Conservation (phyloP, 2,888 invertebrate species). For the Liodrosophila aerea region DNA sequence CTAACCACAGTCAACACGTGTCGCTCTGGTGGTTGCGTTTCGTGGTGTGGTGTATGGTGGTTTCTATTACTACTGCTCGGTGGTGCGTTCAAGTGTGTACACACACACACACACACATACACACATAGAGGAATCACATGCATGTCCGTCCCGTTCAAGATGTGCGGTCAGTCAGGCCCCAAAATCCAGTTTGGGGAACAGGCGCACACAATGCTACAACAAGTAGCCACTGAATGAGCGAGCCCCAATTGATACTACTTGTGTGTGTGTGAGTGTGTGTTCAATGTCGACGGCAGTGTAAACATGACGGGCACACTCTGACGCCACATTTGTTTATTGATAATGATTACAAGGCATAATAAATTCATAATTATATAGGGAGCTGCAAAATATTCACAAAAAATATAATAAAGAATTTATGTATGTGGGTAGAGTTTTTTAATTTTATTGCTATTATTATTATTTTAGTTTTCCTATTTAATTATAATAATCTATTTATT, state of each 20-base stretch:
- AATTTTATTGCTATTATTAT: no score
- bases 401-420: no score
- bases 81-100: no score
- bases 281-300: slow-evolving; percentile 36
- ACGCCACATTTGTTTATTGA: no score
- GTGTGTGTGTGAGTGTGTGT: no score
- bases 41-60: slow-evolving; percentile 5
- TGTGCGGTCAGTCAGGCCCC: slow-evolving; percentile 82
- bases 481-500: no score
- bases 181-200: slow-evolving; percentile 81
- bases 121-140: slow-evolving; percentile 10
- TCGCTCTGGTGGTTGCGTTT: slow-evolving; percentile 13
- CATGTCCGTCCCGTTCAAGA: slow-evolving; percentile 70
- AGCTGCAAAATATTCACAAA: no score
- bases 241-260: slow-evolving; percentile 26
- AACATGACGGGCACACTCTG: slow-evolving; percentile 13
- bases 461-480: no score
- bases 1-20: slow-evolving; percentile 62
- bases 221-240: slow-evolving; percentile 34
- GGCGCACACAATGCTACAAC: slow-evolving; percentile 74
- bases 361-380: no score
- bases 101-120: background rate
- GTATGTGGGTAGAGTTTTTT: no score
- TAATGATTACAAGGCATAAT: no score
- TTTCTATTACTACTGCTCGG: background rate